These are phyloP conservation scores for Laupala kohalensis DNA, from an alignment of 1,140 invertebrate genomes.

Conservation along the genomic window DNA sequence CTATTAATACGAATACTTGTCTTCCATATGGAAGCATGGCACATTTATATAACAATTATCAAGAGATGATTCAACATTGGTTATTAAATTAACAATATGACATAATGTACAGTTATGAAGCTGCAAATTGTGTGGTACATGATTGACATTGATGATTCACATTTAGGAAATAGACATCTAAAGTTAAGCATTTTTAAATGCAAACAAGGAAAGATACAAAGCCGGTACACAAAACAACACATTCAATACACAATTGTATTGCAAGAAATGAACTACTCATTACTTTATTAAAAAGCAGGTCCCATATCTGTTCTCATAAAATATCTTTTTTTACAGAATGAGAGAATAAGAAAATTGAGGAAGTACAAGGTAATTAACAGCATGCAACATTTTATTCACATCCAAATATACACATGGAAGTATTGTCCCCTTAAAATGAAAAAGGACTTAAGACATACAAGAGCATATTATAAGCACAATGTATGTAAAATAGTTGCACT, in stretches of 20 bases:
- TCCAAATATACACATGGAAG: too few species aligned
- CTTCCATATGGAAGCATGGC: conserved; percentile 3
- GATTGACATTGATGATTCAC: background rate
- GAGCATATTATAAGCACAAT: too few species aligned
- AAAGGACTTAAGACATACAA: too few species aligned
- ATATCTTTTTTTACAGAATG: too few species aligned
- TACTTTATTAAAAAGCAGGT: background rate
- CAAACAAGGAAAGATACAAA: background rate
- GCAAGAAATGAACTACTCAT: background rate
- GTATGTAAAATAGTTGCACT: too few species aligned
- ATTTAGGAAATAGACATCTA: background rate
- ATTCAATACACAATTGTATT: background rate
- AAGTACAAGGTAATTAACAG: too few species aligned
- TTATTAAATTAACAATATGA: background rate
- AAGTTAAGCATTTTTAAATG: background rate
- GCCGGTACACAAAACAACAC: background rate
- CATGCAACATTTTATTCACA: too few species aligned
- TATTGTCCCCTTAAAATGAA: too few species aligned
- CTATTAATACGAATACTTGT: conserved; percentile 5
- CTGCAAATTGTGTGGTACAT: background rate
- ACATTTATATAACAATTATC: conserved; percentile 9
- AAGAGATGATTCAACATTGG: conserved; percentile 4
- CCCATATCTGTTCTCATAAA: too few species aligned
- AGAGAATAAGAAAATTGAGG: too few species aligned
- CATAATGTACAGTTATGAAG: background rate